Base-by-base conservation (phyloP, 2,888 invertebrate species). In the Plagodis dolabraria region DNA sequence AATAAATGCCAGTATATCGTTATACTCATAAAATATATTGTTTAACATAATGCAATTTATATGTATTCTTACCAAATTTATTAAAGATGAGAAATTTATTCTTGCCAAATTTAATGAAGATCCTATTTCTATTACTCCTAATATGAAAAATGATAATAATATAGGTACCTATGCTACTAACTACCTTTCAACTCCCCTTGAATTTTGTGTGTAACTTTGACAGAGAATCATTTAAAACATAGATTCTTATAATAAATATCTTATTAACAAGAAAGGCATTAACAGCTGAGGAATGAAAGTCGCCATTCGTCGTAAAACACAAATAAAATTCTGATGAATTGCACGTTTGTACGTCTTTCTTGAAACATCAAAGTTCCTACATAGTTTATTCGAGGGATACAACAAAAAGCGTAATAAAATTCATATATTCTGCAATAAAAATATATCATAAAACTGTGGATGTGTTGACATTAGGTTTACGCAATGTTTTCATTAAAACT, bases 241-340 rank as follows among this genome's bases (percentile, higher is more conserved):
- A n/a, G n/a, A 48, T 50, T 12, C 42, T 46, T 9, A 7, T 40
- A n/a, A 44, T 40, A 33, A 11, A 47, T 61, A 59, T 47, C 51
- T 49, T 40, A 45, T 47, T 52, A 12, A 10, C 36, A 46, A 62
- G 38, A 50, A 51, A 61, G 56, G 43, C 50, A 57, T 56, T 60
- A 61, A 59, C 44, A 49, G 58, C 60, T 66, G 62, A 65, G 51
- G 59, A 65, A 70, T 71, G 70, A 72, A 69, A 69, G 54, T 22
- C 22, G 22, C 22, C 4, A 22, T 22, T 56, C 58, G 64, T 79
- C 76, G 69, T 84, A 82, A 84, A 63, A 67, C 62, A 63, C 67
- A 72, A 73, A 70, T 84, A 80, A 82, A 82, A 73, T 76, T 76
- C 59, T 78, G 71, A 80, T 77, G 72, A 76, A 80, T 79, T 74